Percentiles rank a stretch among this genome's conserved stretches.
phyloP scores from a whole-genome alignment of 2,113 vertebrate genomes.

The Acanthochromis polyacanthus region DNA sequence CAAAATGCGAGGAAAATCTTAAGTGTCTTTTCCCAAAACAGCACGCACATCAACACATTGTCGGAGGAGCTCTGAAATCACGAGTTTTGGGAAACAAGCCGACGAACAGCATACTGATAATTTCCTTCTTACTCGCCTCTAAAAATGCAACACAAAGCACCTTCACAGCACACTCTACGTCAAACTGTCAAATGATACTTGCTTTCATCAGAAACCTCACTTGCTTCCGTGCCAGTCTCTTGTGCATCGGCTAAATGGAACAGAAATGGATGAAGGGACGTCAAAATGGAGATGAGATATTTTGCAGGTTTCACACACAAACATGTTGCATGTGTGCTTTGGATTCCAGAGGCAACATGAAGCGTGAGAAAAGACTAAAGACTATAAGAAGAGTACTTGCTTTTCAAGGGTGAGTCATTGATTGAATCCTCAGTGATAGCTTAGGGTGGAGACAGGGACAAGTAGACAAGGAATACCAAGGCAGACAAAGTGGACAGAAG shows the following conservation, averaged over 20 bases:
- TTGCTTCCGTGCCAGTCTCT: conserved; percentile 68
- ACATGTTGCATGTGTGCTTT: background rate
- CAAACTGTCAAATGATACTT: conserved; percentile 73
- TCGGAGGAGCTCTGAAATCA: too few relatives aligned
- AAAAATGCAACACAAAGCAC: conserved; percentile 51
- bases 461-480: conserved; percentile 52
- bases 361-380: conserved; percentile 21
- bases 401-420: conserved; percentile 80
- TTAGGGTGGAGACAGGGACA: conserved; percentile 70
- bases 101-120: background rate
- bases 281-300: conserved; percentile 30
- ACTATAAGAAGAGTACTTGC: conserved; percentile 77
- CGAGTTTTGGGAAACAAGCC: too few relatives aligned
- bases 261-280: conserved; percentile 43
- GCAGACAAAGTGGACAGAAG: conserved; percentile 31
- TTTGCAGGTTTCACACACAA: conserved; percentile 6
- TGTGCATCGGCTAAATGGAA: conserved; percentile 69
- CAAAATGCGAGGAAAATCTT: too few relatives aligned
- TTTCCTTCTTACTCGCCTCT: background rate
- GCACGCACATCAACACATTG: too few relatives aligned
- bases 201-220: conserved; percentile 82
- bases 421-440: conserved; percentile 80
- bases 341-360: background rate
- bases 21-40: too few relatives aligned
- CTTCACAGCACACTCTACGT: conserved; percentile 29